Base-by-base conservation (phyloP, 2,797 vertebrate genomes). In the Channa striata region DNA sequence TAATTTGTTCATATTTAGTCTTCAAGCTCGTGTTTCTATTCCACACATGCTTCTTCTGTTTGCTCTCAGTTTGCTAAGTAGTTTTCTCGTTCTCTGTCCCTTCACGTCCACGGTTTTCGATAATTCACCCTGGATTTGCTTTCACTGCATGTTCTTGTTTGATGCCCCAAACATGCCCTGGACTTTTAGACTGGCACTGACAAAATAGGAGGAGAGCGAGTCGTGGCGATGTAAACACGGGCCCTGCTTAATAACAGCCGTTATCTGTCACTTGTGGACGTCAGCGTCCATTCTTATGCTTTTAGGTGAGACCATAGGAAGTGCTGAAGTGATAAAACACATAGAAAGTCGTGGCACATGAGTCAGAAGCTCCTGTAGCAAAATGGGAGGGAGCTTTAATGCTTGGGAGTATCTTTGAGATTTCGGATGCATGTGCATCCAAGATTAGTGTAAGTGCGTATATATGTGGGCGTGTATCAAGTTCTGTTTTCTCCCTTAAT, bases 381-480 rank as follows among this genome's bases (percentile, higher is more conserved):
- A 68, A 56, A 56, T 49, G 65, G 80, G 80, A 70, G 76, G 74
- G 71, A 69, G 59, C 69, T 52, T 34, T 23, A 71, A 72, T 68
- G 62, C 54, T 77, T 44, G 42, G 52, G 30, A 62, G 76, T 78
- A 70, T 87, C 78, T 84, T 23, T 63, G 47, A 73, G 50, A 61
- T 53, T 59, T 77, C 76, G 51, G 48, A 58, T 78, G 82, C 46
- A 75, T 91, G 83, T 82, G 52, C 8, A 10, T 76, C 59, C 8
- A 65, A 89, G 90, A 92, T 90, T 89, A 90, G 88, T 74, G 52
- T 34, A 68, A 72, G 69, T 82, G 74, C 36, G 48, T 84, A 46
- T 46, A 40, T 50, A 21, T 50, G 72, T 80, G 78, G 67, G 70
- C 78, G 83, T 87, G 63, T 83, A 37, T 76, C 67, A 1, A 42